Evolutionary conservation across 2,888 invertebrate species (phyloP), one percentile per base, ranked within the genome.

Genomic region (Drosophila cracens): DNA sequence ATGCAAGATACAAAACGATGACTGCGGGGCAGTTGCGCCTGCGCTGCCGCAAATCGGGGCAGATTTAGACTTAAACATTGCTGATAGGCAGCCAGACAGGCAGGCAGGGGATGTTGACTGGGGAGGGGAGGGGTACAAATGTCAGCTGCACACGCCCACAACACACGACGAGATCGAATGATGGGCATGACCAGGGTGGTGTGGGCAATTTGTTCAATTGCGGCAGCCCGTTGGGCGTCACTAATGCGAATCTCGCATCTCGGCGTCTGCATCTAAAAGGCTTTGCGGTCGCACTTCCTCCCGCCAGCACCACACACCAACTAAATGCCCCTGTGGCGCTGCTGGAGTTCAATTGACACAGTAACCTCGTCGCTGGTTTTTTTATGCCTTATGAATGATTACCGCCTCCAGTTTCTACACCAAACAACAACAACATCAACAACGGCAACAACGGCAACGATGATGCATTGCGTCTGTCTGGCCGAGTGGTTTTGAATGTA

Each of bases 161-260:
- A 87, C 75, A 74, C 84, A 84, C 84, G 89, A 89, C 71, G 65
- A 62, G 31, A 49, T 36, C 40, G 63, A 62, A 53, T 57, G 60
- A n/a, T 51, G 52, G 40, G 38, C 46, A 62, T 21, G 53, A 36
- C 34, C 25, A 27, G 38, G 48, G 21, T 21, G 48, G 38, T 21
- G 52, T 27, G 10, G 21, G 66, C 88, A 81, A 87, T 87, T 87
- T 89, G 86, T 87, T 87, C 80, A 83, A 87, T 89, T 89, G 88
- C 83, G 73, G 77, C 88, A 87, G 88, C 90, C 88, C 81, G 73
- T 79, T 83, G 86, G 86, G 90, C 86, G 90, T 85, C 76, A 57
- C 80, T 80, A 87, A 74, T 77, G 89, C 76, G 75, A 79, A 89
- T 83, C 83, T 79, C 77, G 79, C 75, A 79, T 74, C 70, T 68